Conservation (phyloP, 2,888 invertebrate genomes). For the Tenthredo amoena region DNA sequence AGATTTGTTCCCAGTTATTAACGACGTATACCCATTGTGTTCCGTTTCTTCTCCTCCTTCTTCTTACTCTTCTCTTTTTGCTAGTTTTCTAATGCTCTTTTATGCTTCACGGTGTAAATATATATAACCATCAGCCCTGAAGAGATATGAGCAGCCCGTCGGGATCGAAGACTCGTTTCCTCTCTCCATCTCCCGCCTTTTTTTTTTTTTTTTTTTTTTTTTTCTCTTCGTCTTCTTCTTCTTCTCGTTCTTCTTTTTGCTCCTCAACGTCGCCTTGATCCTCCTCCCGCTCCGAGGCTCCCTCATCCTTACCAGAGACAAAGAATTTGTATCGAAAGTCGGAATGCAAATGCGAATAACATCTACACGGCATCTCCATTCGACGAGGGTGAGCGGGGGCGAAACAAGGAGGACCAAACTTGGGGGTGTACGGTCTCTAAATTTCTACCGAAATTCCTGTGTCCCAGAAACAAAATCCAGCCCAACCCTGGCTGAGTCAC, state of each 20-base stretch:
- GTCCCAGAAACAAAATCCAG: background rate
- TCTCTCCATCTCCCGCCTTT: constrained; percentile 56
- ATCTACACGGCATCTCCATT: constrained; percentile 72
- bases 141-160: constrained; percentile 55
- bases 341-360: constrained; percentile 72
- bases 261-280: constrained; percentile 57
- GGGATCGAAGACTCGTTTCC: constrained; percentile 72
- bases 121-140: constrained; percentile 49
- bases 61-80: background rate
- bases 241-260: constrained; percentile 58
- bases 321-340: constrained; percentile 72
- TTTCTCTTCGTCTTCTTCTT: constrained; percentile 57
- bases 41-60: background rate
- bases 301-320: constrained; percentile 62
- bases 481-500: constrained; percentile 19
- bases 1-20: background rate
- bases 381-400: constrained; percentile 56
- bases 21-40: background rate
- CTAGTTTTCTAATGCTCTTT: background rate
- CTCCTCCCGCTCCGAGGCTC: constrained; percentile 59
- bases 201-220: constrained; percentile 53
- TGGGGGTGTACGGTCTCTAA: constrained; percentile 56
- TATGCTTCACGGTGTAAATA: background rate
- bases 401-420: background rate
- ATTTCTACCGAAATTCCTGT: constrained; percentile 64